These are phyloP conservation scores for Gymnoscelis rufifasciata DNA, from an alignment of 2,888 invertebrate species.

Conservation along the genomic window DNA sequence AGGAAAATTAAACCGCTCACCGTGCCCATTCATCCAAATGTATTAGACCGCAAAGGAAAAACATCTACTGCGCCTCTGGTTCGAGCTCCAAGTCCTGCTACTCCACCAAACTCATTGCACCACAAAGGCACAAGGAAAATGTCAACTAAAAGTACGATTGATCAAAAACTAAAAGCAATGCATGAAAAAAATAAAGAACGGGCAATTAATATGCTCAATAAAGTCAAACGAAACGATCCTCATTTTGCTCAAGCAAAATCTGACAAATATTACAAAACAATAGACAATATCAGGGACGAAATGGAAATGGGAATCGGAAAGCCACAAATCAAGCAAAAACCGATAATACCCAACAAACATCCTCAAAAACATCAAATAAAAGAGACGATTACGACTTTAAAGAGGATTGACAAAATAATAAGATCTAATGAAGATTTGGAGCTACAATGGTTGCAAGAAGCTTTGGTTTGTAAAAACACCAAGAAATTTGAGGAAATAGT, in stretches of 20 bases:
- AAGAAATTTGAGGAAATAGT: constrained; percentile 61
- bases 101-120: constrained; percentile 48
- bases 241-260: constrained; percentile 53
- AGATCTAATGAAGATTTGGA: constrained; percentile 57
- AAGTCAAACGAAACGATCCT: constrained; percentile 47
- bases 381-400: constrained; percentile 70
- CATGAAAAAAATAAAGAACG: constrained; percentile 60
- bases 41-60: constrained; percentile 51
- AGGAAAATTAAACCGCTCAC: constrained; percentile 54
- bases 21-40: constrained; percentile 54
- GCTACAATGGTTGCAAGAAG: constrained; percentile 69
- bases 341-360: constrained; percentile 30
- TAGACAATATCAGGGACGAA: constrained; percentile 45
- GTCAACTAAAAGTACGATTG: constrained; percentile 58
- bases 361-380: constrained; percentile 47
- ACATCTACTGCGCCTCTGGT: constrained; percentile 15
- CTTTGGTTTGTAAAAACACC: constrained; percentile 64
- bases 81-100: constrained; percentile 32
- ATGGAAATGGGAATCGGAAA: constrained; percentile 37
- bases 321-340: constrained; percentile 35
- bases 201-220: constrained; percentile 48
- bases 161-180: constrained; percentile 50
- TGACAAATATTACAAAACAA: constrained; percentile 42
- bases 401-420: constrained; percentile 72
- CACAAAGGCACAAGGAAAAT: constrained; percentile 45